These are phyloP conservation scores for Agapostemon virescens DNA, from an alignment of 2,888 invertebrate genomes.

Conservation along the genomic window DNA sequence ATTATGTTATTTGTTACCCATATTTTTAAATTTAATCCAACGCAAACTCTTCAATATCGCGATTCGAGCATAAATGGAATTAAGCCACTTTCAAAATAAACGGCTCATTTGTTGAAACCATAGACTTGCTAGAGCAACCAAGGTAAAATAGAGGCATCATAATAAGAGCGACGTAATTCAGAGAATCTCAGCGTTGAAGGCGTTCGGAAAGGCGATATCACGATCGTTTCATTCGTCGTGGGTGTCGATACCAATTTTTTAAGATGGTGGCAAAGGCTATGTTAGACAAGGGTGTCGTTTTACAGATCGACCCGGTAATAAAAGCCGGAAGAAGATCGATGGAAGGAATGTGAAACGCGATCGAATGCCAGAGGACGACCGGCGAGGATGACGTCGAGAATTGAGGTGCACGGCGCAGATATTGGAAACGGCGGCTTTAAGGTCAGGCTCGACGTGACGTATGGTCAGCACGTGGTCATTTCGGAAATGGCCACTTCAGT, in stretches of 20 bases:
- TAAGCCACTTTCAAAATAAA: too few species aligned
- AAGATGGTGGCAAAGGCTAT: slow-evolving; percentile 9
- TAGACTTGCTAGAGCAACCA: too few species aligned
- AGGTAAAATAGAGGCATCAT: neutral
- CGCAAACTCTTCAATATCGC: too few species aligned
- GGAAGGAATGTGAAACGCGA: slow-evolving; percentile 55
- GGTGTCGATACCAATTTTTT: slow-evolving; percentile 22
- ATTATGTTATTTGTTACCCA: too few species aligned
- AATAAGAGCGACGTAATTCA: neutral
- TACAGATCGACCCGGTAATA: slow-evolving; percentile 43
- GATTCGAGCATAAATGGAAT: too few species aligned
- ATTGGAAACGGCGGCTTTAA: slow-evolving; percentile 58
- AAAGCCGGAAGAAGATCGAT: slow-evolving; percentile 60
- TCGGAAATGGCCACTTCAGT: slow-evolving; percentile 71
- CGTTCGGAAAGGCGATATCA: neutral
- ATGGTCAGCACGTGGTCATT: slow-evolving; percentile 73
- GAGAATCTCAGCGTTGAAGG: neutral
- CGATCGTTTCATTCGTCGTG: slow-evolving; percentile 24
- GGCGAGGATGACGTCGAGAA: neutral
- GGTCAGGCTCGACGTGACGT: slow-evolving; percentile 61
- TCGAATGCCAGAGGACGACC: slow-evolving; percentile 32
- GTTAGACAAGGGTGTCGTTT: slow-evolving; percentile 44
- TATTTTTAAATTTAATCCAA: too few species aligned
- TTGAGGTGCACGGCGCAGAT: slow-evolving; percentile 6
- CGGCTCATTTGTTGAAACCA: too few species aligned